Evolutionary conservation across 2,113 vertebrate species (phyloP).

Genomic region (Rhombomys opimus): DNA sequence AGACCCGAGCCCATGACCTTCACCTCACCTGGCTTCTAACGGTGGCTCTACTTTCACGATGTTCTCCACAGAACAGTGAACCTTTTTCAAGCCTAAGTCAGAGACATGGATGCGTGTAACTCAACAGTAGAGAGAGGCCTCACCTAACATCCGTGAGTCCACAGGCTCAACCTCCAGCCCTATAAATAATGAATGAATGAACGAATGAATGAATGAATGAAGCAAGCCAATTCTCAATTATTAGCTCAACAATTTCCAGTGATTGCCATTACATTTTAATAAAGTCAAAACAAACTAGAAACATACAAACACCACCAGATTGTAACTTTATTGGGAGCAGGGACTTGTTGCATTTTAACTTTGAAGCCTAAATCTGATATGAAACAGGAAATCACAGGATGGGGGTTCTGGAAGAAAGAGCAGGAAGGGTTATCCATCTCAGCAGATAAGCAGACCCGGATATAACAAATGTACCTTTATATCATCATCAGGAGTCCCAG

Average conservation of each 20-base stretch:
- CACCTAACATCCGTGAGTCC: not conserved
- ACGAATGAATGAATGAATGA: not conserved
- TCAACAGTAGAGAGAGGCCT: not conserved
- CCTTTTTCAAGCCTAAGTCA: not conserved
- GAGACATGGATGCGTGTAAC: not conserved
- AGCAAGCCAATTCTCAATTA: not conserved
- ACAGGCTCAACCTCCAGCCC: not conserved
- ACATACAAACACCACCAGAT: not conserved
- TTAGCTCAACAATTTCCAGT: not conserved
- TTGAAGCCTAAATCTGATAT: not conserved
- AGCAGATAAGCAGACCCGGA: not conserved
- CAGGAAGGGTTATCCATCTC: not conserved
- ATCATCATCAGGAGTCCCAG: not conserved
- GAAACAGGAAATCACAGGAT: not conserved
- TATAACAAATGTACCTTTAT: not conserved
- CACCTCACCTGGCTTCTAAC: not conserved
- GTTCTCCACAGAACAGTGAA: not conserved
- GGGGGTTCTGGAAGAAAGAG: not conserved
- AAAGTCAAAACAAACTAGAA: not conserved
- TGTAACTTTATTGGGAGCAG: not conserved
- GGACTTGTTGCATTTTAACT: not conserved
- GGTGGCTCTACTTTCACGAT: not conserved
- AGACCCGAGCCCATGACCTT: not conserved
- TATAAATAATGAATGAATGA: no score
- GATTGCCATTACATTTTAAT: not conserved